A percentile compares a stretch with the other conserved stretches of the same genome.
Evolutionary conservation across 2,797 vertebrate species (phyloP).

Genomic region (Phoxinus dragarum): DNA sequence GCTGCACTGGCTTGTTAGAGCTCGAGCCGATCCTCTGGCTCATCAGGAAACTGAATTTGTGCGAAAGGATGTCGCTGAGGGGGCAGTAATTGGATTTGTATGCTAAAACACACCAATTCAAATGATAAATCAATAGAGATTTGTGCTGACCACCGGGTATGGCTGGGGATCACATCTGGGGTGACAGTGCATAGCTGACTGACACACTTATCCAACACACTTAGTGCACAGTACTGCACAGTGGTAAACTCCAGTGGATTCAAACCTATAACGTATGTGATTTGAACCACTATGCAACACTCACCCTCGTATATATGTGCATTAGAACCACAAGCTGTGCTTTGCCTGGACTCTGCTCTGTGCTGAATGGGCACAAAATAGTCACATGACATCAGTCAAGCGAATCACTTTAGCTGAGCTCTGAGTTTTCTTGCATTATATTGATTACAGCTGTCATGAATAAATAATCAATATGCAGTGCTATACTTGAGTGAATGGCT

Average conservation of each 20-base stretch:
- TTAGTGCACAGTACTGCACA: not conserved
- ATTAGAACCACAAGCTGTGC: not conserved
- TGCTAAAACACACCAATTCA: not conserved
- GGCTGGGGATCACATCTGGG: not conserved
- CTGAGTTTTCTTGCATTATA: constrained; percentile 26
- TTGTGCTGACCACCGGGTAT: not conserved
- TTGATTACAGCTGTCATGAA: constrained; percentile 37
- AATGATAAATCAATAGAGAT: constrained; percentile 16
- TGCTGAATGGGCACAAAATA: constrained; percentile 29
- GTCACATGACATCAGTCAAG: constrained; percentile 24
- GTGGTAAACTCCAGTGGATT: not conserved
- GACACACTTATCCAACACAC: not conserved
- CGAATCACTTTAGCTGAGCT: constrained; percentile 33
- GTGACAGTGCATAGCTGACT: not conserved
- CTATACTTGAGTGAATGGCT: not conserved
- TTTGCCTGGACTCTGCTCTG: not conserved
- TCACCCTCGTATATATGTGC: not conserved
- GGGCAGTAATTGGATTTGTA: constrained; percentile 5
- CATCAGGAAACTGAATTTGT: constrained; percentile 2
- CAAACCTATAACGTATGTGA: not conserved
- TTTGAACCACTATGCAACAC: not conserved
- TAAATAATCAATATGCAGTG: constrained; percentile 14
- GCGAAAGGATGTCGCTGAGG: not conserved
- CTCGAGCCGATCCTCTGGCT: not conserved
- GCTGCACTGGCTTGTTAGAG: constrained; percentile 11